Percentiles rank a stretch among this genome's conserved stretches.
phyloP scores from a whole-genome alignment of 1,140 invertebrate species.

The Meloidogyne exigua region DNA sequence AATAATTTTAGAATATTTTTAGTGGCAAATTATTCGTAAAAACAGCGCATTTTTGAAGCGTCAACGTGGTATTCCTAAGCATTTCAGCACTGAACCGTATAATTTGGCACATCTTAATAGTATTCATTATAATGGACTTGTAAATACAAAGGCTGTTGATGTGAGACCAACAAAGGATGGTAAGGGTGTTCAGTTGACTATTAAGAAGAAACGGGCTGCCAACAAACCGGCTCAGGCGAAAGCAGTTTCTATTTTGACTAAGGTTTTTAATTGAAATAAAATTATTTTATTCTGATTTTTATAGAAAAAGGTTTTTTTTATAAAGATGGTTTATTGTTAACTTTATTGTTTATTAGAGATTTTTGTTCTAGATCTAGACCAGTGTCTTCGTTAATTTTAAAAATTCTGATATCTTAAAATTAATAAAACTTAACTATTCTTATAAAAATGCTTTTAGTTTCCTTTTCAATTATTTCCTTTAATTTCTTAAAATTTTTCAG shows the following conservation, averaged over 20 bases:
- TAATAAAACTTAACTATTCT: too few species aligned
- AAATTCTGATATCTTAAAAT: too few species aligned
- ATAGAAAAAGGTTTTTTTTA: too few species aligned
- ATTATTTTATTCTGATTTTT: too few species aligned
- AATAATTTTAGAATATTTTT: constrained; percentile 6
- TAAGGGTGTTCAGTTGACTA: constrained; percentile 26
- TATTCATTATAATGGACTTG: constrained; percentile 39
- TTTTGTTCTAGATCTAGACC: too few species aligned
- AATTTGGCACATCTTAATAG: constrained; percentile 36
- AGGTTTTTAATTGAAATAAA: not conserved
- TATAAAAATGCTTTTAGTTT: too few species aligned
- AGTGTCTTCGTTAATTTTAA: too few species aligned
- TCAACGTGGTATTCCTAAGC: constrained; percentile 43
- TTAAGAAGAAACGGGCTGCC: constrained; percentile 21
- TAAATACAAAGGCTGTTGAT: constrained; percentile 44
- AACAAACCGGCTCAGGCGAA: constrained; percentile 14
- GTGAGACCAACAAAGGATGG: constrained; percentile 27
- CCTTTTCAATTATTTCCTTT: not conserved
- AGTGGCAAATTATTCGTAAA: constrained; percentile 42
- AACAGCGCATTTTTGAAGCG: constrained; percentile 42
- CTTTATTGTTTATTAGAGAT: too few species aligned
- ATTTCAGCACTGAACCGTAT: constrained; percentile 45
- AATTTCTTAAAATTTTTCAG: not conserved
- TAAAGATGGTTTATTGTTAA: too few species aligned
- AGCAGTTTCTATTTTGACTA: not conserved